phyloP scores from a whole-genome alignment of 2,888 invertebrate species.

The Andrena hattorfiana region DNA sequence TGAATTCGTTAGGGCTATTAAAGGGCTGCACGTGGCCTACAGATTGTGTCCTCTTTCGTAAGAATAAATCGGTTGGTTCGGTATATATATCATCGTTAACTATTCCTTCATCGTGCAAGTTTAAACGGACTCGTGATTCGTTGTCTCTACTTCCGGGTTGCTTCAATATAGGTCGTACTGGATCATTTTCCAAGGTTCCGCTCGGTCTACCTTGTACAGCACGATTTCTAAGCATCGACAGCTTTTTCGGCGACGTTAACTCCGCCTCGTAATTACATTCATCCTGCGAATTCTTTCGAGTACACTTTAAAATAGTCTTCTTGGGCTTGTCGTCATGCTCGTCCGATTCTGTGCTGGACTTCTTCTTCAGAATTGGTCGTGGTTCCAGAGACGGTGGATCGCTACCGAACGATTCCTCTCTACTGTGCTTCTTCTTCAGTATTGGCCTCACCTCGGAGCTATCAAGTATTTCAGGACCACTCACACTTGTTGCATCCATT shows the following conservation, averaged over 20 bases:
- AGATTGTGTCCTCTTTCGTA: constrained; percentile 81
- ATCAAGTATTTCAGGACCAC: constrained; percentile 67
- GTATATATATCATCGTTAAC: constrained; percentile 85
- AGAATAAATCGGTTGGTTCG: constrained; percentile 84
- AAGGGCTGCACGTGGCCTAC: constrained; percentile 78
- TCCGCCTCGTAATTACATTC: constrained; percentile 87
- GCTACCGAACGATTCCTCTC: constrained; percentile 87
- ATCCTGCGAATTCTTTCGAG: constrained; percentile 89
- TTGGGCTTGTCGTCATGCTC: constrained; percentile 90
- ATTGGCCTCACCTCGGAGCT: constrained; percentile 91
- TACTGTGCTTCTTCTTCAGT: constrained; percentile 92
- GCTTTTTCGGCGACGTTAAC: constrained; percentile 87
- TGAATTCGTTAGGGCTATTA: constrained; percentile 67
- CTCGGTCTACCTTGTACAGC: constrained; percentile 87
- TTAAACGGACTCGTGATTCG: constrained; percentile 88
- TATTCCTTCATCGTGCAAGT: constrained; percentile 86
- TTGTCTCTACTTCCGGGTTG: constrained; percentile 87
- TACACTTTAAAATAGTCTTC: constrained; percentile 92
- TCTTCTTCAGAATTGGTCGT: constrained; percentile 94
- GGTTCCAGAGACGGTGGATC: constrained; percentile 81
- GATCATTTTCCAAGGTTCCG: constrained; percentile 85
- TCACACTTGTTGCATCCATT: constrained; percentile 88
- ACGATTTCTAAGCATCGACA: constrained; percentile 87
- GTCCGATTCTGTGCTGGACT: constrained; percentile 91
- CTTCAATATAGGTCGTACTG: constrained; percentile 89